Base-by-base conservation (phyloP, 1,140 invertebrate species). In the Drosophila takahashii region DNA sequence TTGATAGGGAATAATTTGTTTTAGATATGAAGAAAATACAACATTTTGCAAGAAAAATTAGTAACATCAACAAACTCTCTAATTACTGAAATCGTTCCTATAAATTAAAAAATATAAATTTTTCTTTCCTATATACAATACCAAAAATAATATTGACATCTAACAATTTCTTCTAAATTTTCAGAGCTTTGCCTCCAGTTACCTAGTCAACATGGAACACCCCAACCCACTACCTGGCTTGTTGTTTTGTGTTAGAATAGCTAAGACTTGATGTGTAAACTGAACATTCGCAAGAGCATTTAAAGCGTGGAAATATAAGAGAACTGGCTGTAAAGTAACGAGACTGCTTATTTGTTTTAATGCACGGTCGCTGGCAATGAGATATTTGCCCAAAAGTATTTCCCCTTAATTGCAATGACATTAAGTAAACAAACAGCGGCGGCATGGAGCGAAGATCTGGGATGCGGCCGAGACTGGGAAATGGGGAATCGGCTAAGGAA, bases 281-380 rank as follows among this genome's bases (percentile, higher is more conserved):
- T 52, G 29, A 90, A 89, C 80, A 90, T 84, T 87, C 80, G 72
- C 65, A 90, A 80, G 61, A 71, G 84, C 80, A 89, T 89, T 89
- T 89, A 77, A 90, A 64, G 56, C 85, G 69, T 77, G 73, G 84
- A 89, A 89, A 89, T 89, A 89, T 89, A 86, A 89, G 65, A 89
- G 61, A 69, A 58, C 77, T 54, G 54, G 79, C 79, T 83, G 83
- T 89, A 79, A 80, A 75, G 44, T 70, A 70, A 37, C 11, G 42
- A 69, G 34, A 36, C 42, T 44, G 27, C 16, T 18, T 70, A 44
- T 56, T 67, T 50, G 10, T 70, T 69, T 70, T 54, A 36, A 11
- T 45, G 34, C 44, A 65, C 54, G 66, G 64, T 56, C 34, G 51
- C 64, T 69, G 66, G 41, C 32, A 15, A 16, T 47, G 41, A 64